These are phyloP conservation scores for Coelopa frigida DNA, from an alignment of 1,140 invertebrate species.

Conservation along the genomic window DNA sequence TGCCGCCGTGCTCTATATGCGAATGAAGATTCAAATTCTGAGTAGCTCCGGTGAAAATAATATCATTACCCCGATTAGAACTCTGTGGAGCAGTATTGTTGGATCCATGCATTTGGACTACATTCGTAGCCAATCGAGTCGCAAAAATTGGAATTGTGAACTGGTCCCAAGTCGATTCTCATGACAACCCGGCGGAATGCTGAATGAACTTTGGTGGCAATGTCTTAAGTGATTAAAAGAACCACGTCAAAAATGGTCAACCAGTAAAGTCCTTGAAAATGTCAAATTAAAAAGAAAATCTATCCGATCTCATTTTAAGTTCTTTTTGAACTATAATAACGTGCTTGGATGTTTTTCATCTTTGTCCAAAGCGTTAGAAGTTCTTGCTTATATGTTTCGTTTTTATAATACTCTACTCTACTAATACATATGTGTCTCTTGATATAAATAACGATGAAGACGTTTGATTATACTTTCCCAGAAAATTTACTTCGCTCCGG, in stretches of 20 bases:
- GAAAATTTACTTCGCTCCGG: neutral
- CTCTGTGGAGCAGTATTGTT: conserved; percentile 27
- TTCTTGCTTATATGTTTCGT: neutral
- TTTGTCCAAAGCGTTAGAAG: neutral
- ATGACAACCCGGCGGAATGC: conserved; percentile 45
- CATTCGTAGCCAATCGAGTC: conserved; percentile 44
- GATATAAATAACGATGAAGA: neutral
- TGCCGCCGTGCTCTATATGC: neutral
- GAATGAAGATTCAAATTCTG: neutral
- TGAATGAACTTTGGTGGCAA: conserved; percentile 30
- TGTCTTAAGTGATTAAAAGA: conserved; percentile 16
- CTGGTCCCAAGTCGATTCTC: conserved; percentile 43
- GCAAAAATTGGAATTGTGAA: conserved; percentile 31
- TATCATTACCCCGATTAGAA: conserved; percentile 46
- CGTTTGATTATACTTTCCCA: neutral
- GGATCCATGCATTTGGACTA: conserved; percentile 27
- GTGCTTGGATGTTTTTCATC: neutral
- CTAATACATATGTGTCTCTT: neutral
- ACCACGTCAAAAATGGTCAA: neutral
- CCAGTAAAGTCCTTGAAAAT: neutral
- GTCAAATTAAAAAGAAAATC: neutral
- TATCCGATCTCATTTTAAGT: neutral
- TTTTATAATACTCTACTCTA: neutral
- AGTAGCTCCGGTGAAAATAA: conserved; percentile 10
- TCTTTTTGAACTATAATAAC: neutral